These are phyloP conservation scores for Ceyx cyanopectus DNA, from an alignment of 2,113 vertebrate species.

Conservation along the genomic window DNA sequence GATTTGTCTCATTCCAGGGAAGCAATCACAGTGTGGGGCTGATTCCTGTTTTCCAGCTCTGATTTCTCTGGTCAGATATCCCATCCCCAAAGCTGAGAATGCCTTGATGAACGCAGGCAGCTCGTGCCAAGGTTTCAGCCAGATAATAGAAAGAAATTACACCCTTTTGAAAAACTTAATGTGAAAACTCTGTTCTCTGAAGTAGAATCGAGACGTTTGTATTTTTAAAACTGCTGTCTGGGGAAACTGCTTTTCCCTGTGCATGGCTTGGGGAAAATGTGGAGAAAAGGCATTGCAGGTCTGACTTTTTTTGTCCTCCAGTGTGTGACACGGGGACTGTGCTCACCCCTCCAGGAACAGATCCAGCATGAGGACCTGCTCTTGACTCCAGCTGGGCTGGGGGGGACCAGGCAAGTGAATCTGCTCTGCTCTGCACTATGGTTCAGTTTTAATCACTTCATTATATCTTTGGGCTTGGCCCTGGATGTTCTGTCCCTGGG, in stretches of 20 bases:
- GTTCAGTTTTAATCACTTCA: slow-evolving; percentile 1
- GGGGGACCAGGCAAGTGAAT: not conserved
- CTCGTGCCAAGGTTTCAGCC: not conserved
- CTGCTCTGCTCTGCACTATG: not conserved
- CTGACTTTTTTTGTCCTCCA: not conserved
- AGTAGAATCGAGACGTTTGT: accelerated
- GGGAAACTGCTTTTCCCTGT: not conserved
- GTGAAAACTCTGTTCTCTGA: not conserved
- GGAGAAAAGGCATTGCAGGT: not conserved
- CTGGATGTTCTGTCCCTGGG: not conserved
- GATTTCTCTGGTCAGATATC: not conserved
- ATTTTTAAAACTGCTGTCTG: not conserved
- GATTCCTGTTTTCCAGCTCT: not conserved
- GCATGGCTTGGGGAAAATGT: not conserved
- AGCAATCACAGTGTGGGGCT: accelerated
- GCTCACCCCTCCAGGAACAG: not conserved
- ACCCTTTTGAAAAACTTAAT: not conserved
- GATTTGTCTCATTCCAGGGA: not conserved
- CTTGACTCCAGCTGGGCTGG: not conserved
- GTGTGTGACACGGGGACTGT: not conserved
- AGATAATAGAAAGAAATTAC: not conserved
- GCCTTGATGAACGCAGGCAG: not conserved
- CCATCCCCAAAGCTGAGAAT: not conserved
- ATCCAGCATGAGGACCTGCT: not conserved
- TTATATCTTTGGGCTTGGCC: not conserved